Conservation (phyloP, 2,113 vertebrate species). For the Pelodiscus sinensis region DNA sequence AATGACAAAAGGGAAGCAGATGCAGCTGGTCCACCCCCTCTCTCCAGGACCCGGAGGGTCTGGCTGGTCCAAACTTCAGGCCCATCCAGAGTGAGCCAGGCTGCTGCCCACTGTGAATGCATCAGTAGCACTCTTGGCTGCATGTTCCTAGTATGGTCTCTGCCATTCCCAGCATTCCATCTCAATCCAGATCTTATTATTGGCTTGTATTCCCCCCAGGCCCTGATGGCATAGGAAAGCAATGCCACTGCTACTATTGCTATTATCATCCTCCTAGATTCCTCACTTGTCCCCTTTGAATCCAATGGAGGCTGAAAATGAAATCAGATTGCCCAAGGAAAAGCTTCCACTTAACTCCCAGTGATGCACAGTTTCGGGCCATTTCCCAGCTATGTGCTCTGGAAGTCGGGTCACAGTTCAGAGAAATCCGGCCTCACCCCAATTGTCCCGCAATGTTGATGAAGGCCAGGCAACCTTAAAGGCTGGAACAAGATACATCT, state of each 20-base stretch:
- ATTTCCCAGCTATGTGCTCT: conserved; percentile 29
- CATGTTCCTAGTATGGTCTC: neutral
- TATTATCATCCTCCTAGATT: neutral
- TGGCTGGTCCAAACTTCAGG: neutral
- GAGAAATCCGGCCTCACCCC: conserved; percentile 69
- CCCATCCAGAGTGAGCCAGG: neutral
- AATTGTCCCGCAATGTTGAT: conserved; percentile 42
- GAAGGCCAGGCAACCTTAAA: conserved; percentile 13
- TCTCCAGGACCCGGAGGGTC: neutral
- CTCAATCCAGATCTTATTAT: neutral
- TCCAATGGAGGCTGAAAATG: neutral
- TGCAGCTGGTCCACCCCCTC: neutral
- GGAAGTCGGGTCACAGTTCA: conserved; percentile 68
- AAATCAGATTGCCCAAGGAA: conserved; percentile 11
- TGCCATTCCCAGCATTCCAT: neutral
- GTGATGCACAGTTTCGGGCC: neutral
- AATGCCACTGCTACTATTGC: neutral
- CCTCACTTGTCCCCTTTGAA: neutral
- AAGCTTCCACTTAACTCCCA: neutral
- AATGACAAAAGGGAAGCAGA: neutral
- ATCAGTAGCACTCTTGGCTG: neutral
- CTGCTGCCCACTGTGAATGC: neutral
- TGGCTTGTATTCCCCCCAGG: neutral
- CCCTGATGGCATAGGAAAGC: neutral
- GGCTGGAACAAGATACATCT: conserved; percentile 9